These are phyloP conservation scores for Notechis scutatus DNA, from an alignment of 2,113 vertebrate genomes.

Conservation along the genomic window DNA sequence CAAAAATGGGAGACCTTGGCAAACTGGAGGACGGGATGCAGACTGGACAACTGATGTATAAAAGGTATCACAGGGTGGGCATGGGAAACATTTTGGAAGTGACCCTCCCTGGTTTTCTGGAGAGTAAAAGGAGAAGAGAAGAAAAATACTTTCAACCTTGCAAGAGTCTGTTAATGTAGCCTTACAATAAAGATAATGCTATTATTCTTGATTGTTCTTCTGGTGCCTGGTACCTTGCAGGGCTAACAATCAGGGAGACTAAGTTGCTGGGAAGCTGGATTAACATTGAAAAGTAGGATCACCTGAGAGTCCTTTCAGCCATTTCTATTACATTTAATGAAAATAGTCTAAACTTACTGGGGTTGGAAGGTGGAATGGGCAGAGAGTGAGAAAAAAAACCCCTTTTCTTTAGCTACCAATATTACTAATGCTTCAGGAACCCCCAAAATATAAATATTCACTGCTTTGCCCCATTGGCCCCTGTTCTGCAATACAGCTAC, in stretches of 20 bases:
- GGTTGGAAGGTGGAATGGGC: background rate
- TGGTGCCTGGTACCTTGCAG: background rate
- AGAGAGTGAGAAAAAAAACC: background rate
- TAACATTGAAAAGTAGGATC: background rate
- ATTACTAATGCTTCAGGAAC: background rate
- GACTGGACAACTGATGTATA: background rate
- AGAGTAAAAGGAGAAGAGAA: background rate
- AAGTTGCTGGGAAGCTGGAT: background rate
- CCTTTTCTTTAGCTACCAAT: background rate
- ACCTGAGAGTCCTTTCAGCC: background rate
- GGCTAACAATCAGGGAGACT: background rate
- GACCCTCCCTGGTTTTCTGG: background rate
- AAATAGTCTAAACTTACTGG: background rate
- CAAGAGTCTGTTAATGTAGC: background rate
- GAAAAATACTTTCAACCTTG: background rate
- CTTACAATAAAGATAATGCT: background rate
- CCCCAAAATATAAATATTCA: background rate
- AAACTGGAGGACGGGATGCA: background rate
- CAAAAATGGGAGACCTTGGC: background rate
- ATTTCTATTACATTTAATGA: background rate
- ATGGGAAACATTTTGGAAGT: background rate
- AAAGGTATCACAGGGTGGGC: background rate
- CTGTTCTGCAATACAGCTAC: background rate
- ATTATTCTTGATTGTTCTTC: background rate
- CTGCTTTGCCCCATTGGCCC: background rate